phyloP scores from a whole-genome alignment of 2,888 invertebrate species.

The Xestia rhomboidea region DNA sequence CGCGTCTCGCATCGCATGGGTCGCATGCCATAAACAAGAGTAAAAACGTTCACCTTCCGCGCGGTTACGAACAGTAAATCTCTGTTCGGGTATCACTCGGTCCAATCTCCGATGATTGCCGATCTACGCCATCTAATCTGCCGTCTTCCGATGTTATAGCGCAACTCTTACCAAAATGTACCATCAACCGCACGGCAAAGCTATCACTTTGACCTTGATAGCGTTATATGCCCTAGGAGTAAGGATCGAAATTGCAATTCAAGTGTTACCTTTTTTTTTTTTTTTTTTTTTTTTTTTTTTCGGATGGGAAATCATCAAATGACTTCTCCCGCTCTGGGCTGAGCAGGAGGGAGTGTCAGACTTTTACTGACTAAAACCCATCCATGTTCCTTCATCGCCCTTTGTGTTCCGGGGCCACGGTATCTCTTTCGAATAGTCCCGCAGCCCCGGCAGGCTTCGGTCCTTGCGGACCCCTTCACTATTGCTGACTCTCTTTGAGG shows the following conservation, averaged over 20 bases:
- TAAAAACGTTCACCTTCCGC: conserved; percentile 19
- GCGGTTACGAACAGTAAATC: conserved; percentile 45
- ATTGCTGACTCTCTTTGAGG: too few relatives aligned
- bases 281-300: too few relatives aligned
- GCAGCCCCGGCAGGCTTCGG: too few relatives aligned
- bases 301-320: too few relatives aligned
- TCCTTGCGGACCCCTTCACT: too few relatives aligned
- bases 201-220: background rate
- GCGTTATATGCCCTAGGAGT: background rate
- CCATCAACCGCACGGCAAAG: background rate
- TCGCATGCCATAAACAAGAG: conserved; percentile 10
- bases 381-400: too few relatives aligned
- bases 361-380: too few relatives aligned
- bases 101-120: conserved; percentile 53
- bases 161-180: conserved; percentile 27
- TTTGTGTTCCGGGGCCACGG: too few relatives aligned
- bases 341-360: too few relatives aligned
- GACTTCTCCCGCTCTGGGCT: too few relatives aligned
- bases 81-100: conserved; percentile 40
- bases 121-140: conserved; percentile 40
- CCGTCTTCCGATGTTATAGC: conserved; percentile 18
- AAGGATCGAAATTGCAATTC: background rate
- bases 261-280: background rate
- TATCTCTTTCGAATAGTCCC: too few relatives aligned
- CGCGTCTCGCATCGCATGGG: background rate